Percentiles rank a stretch among this genome's conserved stretches.
Conservation (phyloP, 2,113 vertebrate species). For the Myxocyprinus asiaticus region DNA sequence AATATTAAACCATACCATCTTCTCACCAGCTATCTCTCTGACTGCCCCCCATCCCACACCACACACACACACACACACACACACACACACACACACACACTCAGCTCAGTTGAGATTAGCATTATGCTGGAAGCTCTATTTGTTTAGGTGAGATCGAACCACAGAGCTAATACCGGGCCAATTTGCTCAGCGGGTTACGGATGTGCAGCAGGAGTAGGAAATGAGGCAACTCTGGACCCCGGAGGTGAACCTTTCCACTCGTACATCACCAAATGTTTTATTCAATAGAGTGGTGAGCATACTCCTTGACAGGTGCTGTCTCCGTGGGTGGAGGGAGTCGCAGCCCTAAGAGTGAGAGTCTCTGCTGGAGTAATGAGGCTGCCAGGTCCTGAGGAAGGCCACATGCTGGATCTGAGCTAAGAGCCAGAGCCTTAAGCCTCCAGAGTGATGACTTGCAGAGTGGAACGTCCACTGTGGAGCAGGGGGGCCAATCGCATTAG, state of each 20-base stretch:
- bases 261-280: constrained; percentile 81
- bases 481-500: constrained; percentile 17
- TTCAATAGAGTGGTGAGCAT: constrained; percentile 75
- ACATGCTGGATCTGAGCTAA: constrained; percentile 30
- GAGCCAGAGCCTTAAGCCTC: constrained; percentile 41
- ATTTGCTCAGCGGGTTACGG: constrained; percentile 77
- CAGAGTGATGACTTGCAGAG: constrained; percentile 43
- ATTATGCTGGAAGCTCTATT: constrained; percentile 74
- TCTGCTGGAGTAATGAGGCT: constrained; percentile 69
- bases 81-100: too few species aligned
- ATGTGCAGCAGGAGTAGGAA: constrained; percentile 74
- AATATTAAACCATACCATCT: constrained; percentile 66
- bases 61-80: too few species aligned
- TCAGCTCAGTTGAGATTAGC: constrained; percentile 73
- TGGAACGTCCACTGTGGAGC: constrained; percentile 17
- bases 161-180: constrained; percentile 78
- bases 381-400: constrained; percentile 45
- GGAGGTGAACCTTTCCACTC: constrained; percentile 74
- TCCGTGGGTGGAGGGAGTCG: constrained; percentile 58
- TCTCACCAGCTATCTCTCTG: constrained; percentile 56
- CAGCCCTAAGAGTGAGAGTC: constrained; percentile 66
- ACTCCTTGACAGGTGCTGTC: constrained; percentile 74
- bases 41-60: too few species aligned
- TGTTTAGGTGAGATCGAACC: constrained; percentile 77
- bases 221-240: constrained; percentile 76